Base-by-base conservation (phyloP, 2,797 vertebrate genomes). In the Eulemur coronatus region DNA sequence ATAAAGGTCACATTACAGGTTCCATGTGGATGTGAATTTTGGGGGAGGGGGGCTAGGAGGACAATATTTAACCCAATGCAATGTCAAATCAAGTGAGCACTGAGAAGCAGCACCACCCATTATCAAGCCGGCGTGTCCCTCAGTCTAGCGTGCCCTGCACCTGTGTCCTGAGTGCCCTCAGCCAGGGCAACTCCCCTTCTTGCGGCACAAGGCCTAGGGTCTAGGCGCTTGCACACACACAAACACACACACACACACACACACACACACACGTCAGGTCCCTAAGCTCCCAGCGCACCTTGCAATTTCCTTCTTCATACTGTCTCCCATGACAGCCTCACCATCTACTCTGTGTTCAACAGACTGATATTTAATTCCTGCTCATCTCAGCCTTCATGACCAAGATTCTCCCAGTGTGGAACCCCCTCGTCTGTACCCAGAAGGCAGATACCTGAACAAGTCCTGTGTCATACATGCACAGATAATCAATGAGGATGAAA, bases 31-130 rank as follows among this genome's bases (percentile, higher is more conserved):
- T 11, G 13, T 52, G 38, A 79, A 38, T 38, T 84, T 82, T 33
- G 26, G 15, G 1, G 5, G 61, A 12, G 33, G 8, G 22, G 13
- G 7, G 4, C 0, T 4, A 13, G 9, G 76, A 0, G 35, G 35
- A 46, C n/a, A 46, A 7, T 22, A 28, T 18, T 46, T 48, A 24
- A 3, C 43, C 20, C 2, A 59, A 26, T 22, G 24, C 48, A 55
- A 7, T 28, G 50, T 30, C 22, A 15, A 24, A 22, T 43, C 63
- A 22, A 8, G 20, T 33, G 43, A 30, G 17, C 46, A 26, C 46
- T 43, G 3, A 41, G 4, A 3, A 20, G 33, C 33, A 26, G 11
- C 26, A 48, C n/a, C 22, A 0, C 17, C 15, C n/a, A 38, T n/a
- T 0, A 15, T 38, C 9, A 24, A 33, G 61, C 15, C 14, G 0